Base-by-base conservation (phyloP, 2,113 vertebrate species). In the Megalops atlanticus region DNA sequence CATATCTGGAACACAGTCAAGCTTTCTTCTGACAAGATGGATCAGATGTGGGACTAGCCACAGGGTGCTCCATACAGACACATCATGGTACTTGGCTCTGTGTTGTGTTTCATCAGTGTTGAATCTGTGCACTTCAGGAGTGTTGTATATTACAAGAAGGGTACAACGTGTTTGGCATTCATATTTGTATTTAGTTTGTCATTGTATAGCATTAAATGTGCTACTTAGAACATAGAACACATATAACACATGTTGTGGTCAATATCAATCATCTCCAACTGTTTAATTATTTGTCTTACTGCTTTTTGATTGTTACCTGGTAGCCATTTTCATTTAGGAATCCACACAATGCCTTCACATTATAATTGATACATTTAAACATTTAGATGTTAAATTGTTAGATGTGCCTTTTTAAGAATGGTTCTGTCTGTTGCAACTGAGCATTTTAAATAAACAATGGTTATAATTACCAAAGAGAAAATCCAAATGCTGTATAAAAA, bases 1-100 rank as follows among this genome's bases (percentile, higher is more conserved):
- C 52, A 58, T 15, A 58, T 16, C 47, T 77, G 75, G 31, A 77
- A 77, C 38, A 33, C 45, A 77, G 12, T 47, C 54, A 47, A 45
- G 40, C 39, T 35, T 45, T 71, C 47, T 52, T 7, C 4, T 52
- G 52, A 36, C 75, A 49, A 12, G 45, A 49, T 49, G 45, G n/a
- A n/a, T n/a, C n/a, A n/a, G n/a, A n/a, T n/a, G n/a, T n/a, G n/a
- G n/a, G n/a, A n/a, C n/a, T n/a, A n/a, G n/a, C n/a, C n/a, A 58
- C 21, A n/a, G 24, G 21, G 18, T 58, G 52, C 3, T 58, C 52
- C 18, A 45, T 45, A 45, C 43, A 45, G 43, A 14, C 43, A 45
- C 14, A 14, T 14, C 43, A 45, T 14, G 14, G 43, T 10, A 45
- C 43, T 45, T 45, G 14, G 43, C 43, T 45, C 43, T 1, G 43